Conservation (phyloP, 2,888 invertebrate genomes). For the Drosophila ezoana region DNA sequence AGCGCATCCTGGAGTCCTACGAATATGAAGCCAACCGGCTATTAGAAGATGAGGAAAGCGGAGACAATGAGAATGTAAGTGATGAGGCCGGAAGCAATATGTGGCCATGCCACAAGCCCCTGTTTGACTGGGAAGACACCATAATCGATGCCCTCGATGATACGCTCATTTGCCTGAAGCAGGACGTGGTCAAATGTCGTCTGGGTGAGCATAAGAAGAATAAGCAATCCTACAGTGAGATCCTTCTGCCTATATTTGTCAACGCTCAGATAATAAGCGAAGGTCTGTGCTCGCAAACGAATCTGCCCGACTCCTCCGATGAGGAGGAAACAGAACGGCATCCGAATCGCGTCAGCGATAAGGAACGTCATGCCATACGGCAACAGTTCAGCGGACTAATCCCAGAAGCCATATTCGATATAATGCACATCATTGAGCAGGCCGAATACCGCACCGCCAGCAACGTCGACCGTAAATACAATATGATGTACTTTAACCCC, state of each 20-base stretch:
- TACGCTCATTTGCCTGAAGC: background rate
- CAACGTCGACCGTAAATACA: slow-evolving; percentile 2
- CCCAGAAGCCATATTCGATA: background rate
- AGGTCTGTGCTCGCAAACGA: slow-evolving; percentile 1
- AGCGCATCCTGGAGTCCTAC: background rate
- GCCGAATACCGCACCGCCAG: background rate
- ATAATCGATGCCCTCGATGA: slow-evolving; percentile 9
- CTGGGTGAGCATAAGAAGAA: background rate
- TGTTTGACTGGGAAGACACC: slow-evolving; percentile 8
- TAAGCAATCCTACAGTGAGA: background rate
- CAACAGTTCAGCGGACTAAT: background rate
- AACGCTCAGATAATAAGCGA: slow-evolving; percentile 1
- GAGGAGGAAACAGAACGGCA: background rate
- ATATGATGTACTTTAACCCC: background rate
- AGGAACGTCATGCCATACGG: background rate
- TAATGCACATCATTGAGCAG: slow-evolving; percentile 18
- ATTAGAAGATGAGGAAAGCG: background rate
- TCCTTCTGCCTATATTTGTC: background rate
- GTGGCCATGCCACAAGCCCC: background rate
- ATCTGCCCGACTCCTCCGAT: slow-evolving; percentile 7
- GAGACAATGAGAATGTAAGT: background rate
- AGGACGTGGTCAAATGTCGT: background rate
- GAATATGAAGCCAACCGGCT: background rate
- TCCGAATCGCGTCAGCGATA: background rate
- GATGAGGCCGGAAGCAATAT: background rate